A percentile compares a stretch with the other conserved stretches of the same genome.
Evolutionary conservation across 2,113 vertebrate species (phyloP).

Genomic region (Fukomys damarensis): DNA sequence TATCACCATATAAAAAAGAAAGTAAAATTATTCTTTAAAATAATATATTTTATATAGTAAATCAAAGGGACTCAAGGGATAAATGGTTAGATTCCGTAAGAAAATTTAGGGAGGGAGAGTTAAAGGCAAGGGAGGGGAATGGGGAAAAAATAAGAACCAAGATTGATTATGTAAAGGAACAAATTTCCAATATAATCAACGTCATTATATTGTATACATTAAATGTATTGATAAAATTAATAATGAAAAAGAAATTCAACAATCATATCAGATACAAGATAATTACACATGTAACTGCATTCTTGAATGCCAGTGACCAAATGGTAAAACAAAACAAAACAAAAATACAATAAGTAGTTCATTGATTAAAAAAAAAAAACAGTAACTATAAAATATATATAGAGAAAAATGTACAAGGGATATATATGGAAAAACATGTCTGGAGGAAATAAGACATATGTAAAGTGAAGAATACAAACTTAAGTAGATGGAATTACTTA

Average conservation of each 20-base stretch:
- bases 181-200: too few relatives aligned
- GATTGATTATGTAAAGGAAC: too few relatives aligned
- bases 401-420: neutral
- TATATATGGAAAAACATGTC: neutral
- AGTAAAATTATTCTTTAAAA: conserved; percentile 8
- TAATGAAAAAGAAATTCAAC: too few relatives aligned
- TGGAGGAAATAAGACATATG: neutral
- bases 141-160: too few relatives aligned
- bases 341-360: neutral
- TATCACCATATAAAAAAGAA: neutral
- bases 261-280: conserved; percentile 16
- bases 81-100: conserved; percentile 1
- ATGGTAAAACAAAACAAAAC: neutral
- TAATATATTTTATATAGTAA: conserved; percentile 21
- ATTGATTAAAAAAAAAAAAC: neutral
- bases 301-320: conserved; percentile 19
- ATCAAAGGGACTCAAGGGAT: neutral
- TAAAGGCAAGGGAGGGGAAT: too few relatives aligned
- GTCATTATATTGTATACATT: too few relatives aligned
- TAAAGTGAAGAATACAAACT: neutral
- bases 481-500: neutral
- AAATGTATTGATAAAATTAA: too few relatives aligned
- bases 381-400: neutral
- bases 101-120: too few relatives aligned
- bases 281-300: neutral